Base-by-base conservation (phyloP, 2,888 invertebrate genomes). In the Diloba caeruleocephala region DNA sequence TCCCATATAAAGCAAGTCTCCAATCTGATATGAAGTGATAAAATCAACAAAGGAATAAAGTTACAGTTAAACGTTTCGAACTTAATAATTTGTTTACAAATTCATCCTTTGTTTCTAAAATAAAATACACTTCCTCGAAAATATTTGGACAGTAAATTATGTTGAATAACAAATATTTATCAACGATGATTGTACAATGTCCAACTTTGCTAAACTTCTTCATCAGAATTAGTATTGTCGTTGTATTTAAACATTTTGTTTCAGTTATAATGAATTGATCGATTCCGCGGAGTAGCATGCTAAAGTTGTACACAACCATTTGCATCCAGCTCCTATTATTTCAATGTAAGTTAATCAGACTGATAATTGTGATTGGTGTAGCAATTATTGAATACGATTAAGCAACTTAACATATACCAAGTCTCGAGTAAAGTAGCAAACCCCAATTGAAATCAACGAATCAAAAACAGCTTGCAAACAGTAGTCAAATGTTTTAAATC, bases 201-300 rank as follows among this genome's bases (percentile, higher is more conserved):
- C 12, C 23, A 25, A 59, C 33, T 59, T 53, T n/a, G 8, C 4
- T 29, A 17, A 66, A 59, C 25, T 66, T 45, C 14, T 19, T 31
- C n/a, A 23, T 46, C 15, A 15, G 28, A 60, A 46, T 45, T 28
- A 34, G 31, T 31, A 28, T 7, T 14, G 44, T 36, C 29, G 43
- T 37, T 44, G 26, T 29, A 26, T 29, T 31, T 26, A 5, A 51
- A 41, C 6, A 32, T 41, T 46, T 46, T 33, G 39, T 58, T 37
- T 17, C 6, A 14, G 34, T 36, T 34, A n/a, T 44, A 38, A 38
- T 43, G 5, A 42, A 64, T 46, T 43, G 43, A 31, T 39, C 25
- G n/a, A n/a, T n/a, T n/a, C n/a, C n/a, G n/a, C n/a, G n/a, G n/a
- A n/a, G n/a, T n/a, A n/a, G n/a, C n/a, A n/a, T n/a, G n/a, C n/a